A percentile compares a stretch with the other conserved stretches of the same genome.
phyloP scores from a whole-genome alignment of 92 coral and sea anemone genomes.

The Porites evermanni region DNA sequence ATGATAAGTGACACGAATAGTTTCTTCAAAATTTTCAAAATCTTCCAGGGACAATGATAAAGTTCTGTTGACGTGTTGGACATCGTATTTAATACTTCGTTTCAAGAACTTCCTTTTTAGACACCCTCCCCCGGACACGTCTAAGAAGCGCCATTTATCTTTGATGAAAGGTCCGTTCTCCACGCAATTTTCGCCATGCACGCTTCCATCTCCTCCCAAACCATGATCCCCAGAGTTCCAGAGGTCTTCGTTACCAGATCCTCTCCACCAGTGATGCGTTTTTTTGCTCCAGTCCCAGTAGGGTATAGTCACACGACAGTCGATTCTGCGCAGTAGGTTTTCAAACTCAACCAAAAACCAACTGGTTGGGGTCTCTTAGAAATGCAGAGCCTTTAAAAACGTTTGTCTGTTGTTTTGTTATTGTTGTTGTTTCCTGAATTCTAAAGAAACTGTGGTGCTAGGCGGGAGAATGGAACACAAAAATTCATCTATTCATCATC shows the following conservation, averaged over 20 bases:
- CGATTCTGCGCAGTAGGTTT: slow-evolving; percentile 47
- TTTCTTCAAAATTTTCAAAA: slow-evolving; percentile 59
- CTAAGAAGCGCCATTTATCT: slow-evolving; percentile 32
- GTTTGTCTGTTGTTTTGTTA: too few species aligned
- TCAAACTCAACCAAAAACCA: slow-evolving; percentile 59
- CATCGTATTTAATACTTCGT: slow-evolving; percentile 13
- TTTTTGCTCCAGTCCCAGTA: slow-evolving; percentile 69
- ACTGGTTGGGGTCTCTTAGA: too few species aligned
- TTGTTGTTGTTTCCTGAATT: too few species aligned
- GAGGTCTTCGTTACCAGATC: slow-evolving; percentile 24
- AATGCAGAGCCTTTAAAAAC: too few species aligned
- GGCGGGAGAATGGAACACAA: too few species aligned
- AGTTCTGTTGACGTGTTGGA: slow-evolving; percentile 27
- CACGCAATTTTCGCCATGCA: slow-evolving; percentile 25
- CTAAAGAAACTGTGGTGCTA: too few species aligned
- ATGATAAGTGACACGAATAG: slow-evolving; percentile 61
- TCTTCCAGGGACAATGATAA: slow-evolving; percentile 36
- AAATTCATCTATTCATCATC: too few species aligned
- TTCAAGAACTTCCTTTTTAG: slow-evolving; percentile 36
- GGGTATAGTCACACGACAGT: slow-evolving; percentile 62
- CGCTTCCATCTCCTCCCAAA: slow-evolving; percentile 58
- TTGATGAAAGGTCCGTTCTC: slow-evolving; percentile 56
- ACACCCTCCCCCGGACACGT: slow-evolving; percentile 44
- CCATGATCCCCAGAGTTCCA: slow-evolving; percentile 62
- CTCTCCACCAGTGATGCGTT: slow-evolving; percentile 56